Evolutionary conservation across 2,888 invertebrate genomes (phyloP).

Genomic region (Apotomis turbidana): DNA sequence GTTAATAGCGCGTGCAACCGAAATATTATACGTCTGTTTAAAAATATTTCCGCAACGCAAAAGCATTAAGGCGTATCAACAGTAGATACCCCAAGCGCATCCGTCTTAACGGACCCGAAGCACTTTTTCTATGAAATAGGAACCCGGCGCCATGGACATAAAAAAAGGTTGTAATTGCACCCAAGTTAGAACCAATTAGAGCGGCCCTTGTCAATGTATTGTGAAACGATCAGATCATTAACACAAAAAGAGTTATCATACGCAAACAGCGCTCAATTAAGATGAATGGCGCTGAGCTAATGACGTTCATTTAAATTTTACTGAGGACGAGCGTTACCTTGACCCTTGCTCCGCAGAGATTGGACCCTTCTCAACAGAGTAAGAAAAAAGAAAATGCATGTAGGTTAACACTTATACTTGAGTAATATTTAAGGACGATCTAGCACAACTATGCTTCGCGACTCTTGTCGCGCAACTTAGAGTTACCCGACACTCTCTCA

Average conservation of each 20-base stretch:
- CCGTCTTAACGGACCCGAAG: background rate
- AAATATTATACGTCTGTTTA: conserved; percentile 74
- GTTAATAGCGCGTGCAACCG: conserved; percentile 82
- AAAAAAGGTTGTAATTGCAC: conserved; percentile 63
- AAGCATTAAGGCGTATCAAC: conserved; percentile 7
- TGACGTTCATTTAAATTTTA: conserved; percentile 12
- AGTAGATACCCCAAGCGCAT: background rate
- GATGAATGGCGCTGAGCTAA: conserved; percentile 22
- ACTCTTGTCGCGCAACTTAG: too few species aligned
- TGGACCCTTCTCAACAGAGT: background rate
- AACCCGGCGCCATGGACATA: conserved; percentile 67
- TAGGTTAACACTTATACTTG: too few species aligned
- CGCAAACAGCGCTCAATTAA: conserved; percentile 38
- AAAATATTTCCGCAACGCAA: conserved; percentile 53
- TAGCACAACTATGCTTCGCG: too few species aligned
- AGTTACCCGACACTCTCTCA: too few species aligned
- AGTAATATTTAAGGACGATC: too few species aligned
- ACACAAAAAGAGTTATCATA: conserved; percentile 42
- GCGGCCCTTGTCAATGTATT: conserved; percentile 54
- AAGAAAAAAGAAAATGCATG: too few species aligned
- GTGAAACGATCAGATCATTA: conserved; percentile 38
- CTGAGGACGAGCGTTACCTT: background rate
- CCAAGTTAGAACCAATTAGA: conserved; percentile 63
- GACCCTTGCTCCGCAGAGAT: background rate
- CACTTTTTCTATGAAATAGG: conserved; percentile 69